Evolutionary conservation across 2,888 invertebrate genomes (phyloP), one percentile per base, ranked within the genome.

Genomic region (Mesoligia furuncula): DNA sequence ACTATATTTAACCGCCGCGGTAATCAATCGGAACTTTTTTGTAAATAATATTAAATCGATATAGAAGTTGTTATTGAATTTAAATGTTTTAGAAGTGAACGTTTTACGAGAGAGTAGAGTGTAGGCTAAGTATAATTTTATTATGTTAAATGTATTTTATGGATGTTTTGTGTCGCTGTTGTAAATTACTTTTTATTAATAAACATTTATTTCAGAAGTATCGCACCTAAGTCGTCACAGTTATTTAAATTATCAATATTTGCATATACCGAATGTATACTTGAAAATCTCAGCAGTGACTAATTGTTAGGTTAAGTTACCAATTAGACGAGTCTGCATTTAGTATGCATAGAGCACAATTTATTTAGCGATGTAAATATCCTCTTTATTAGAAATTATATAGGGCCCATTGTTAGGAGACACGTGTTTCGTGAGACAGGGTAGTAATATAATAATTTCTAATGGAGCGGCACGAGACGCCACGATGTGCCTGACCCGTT

Each of bases 401-500:
- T 75, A 77, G 74, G 80, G 80, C 83, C 82, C 79, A 64, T 75
- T 78, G 83, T 79, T 70, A 75, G 67, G 69, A 62, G 75, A 48
- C 72, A 77, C 69, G 74, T 57, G 79, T 79, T 77, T 72, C 73
- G 48, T 79, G 88, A 84, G 87, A 87, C 88, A 87, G 85, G 88
- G 83, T 86, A 82, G 80, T 90, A 84, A 87, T 73, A 78, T 88
- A 83, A 81, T 88, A 86, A 88, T 88, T 88, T 87, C 87, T 88
- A 88, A 88, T 87, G 77, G 81, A 87, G 88, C 59, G 86, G 82
- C 78, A 74, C 88, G 87, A 89, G 88, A 93, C 90, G 94, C 94
- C 96, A 94, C 93, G 91, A 93, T 93, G 96, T 95, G 96, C 96
- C 96, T 95, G 92, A 92, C 90, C 92, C 91, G 75, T 85, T 93